These are phyloP conservation scores for Orius insidiosus DNA, from an alignment of 1,140 invertebrate species.

Conservation along the genomic window DNA sequence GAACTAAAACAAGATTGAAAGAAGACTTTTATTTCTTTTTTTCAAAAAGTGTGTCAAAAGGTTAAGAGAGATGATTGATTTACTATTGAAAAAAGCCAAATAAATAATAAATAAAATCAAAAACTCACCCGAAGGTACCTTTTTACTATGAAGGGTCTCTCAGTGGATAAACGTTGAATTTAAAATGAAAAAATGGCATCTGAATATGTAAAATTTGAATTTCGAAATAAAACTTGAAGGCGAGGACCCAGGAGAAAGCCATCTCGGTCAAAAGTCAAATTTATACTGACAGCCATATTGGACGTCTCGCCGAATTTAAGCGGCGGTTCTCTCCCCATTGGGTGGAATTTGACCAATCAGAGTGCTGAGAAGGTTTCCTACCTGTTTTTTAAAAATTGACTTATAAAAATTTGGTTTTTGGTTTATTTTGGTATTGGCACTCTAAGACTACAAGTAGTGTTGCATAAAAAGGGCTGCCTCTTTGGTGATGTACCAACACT, in stretches of 20 bases:
- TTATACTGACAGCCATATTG: constrained; percentile 78
- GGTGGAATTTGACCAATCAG: neutral
- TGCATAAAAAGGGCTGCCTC: too few relatives aligned
- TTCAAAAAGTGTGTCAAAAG: too few relatives aligned
- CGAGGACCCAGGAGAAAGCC: constrained; percentile 49
- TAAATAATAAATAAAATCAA: neutral
- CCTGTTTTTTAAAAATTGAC: too few relatives aligned
- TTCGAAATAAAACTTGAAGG: neutral
- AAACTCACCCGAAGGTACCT: neutral
- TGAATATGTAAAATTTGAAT: constrained; percentile 11
- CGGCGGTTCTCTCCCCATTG: constrained; percentile 15
- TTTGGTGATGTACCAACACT: too few relatives aligned
- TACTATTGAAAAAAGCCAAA: constrained; percentile 19
- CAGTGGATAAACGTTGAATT: neutral
- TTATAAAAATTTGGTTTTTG: too few relatives aligned
- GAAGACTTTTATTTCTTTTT: too few relatives aligned
- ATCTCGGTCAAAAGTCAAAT: constrained; percentile 57
- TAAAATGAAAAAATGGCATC: neutral
- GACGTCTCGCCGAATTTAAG: constrained; percentile 50
- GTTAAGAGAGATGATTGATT: too few relatives aligned
- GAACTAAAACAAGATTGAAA: too few relatives aligned
- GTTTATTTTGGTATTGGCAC: too few relatives aligned
- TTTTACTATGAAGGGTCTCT: neutral
- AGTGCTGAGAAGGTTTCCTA: too few relatives aligned
- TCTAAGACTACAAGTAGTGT: too few relatives aligned